Evolutionary conservation across 2,113 vertebrate species (phyloP).

Genomic region (Petroica traversi): DNA sequence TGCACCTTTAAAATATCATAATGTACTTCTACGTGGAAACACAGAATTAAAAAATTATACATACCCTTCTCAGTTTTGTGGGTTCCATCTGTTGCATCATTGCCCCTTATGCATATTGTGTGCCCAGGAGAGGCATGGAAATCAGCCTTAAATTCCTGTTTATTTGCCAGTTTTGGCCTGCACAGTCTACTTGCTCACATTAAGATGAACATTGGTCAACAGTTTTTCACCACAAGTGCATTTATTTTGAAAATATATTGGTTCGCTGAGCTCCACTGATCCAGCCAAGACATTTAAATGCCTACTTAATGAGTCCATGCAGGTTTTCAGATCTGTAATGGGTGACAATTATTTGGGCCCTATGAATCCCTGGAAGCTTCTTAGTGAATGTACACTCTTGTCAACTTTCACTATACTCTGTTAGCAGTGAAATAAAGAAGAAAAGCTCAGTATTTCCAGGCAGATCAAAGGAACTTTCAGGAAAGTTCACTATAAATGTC

Average conservation of each 20-base stretch:
- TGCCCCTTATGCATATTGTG: background rate
- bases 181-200: background rate
- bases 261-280: background rate
- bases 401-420: background rate
- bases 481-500: background rate
- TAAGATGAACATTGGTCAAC: background rate
- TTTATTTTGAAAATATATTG: background rate
- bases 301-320: background rate
- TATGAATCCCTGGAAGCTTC: background rate
- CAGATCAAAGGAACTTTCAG: background rate
- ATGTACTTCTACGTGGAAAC: background rate
- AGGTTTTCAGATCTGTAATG: background rate
- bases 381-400: background rate
- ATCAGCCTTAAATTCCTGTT: background rate
- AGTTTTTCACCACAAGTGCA: background rate
- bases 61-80: background rate
- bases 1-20: background rate
- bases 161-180: background rate
- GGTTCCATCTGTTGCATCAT: background rate
- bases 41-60: background rate
- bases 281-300: background rate
- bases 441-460: background rate
- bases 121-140: background rate
- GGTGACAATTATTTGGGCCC: background rate
- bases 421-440: background rate